These are phyloP conservation scores for Hypomecis atomaria DNA, from an alignment of 2,888 invertebrate genomes.

Conservation along the genomic window DNA sequence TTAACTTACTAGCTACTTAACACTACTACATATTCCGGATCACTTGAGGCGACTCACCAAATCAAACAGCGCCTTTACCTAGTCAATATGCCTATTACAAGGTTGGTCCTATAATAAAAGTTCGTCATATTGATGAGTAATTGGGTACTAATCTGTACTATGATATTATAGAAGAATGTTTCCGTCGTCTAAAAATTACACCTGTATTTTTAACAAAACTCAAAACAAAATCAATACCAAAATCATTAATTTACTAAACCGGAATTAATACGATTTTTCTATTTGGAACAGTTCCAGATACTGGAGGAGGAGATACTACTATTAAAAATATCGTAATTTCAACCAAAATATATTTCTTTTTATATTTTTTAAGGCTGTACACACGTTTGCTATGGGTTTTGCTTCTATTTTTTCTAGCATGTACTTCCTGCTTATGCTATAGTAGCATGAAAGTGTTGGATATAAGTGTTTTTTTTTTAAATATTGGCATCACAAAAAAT, in stretches of 20 bases:
- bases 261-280: constrained; percentile 45
- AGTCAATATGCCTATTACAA: too few species aligned
- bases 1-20: too few species aligned
- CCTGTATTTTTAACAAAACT: constrained; percentile 2
- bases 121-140: too few species aligned
- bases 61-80: too few species aligned
- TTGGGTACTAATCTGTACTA: too few species aligned
- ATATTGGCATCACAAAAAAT: too few species aligned
- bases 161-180: too few species aligned
- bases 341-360: constrained; percentile 55
- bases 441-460: constrained; percentile 33
- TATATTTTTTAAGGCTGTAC: constrained; percentile 51
- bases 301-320: constrained; percentile 75
- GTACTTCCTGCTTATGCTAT: constrained; percentile 25
- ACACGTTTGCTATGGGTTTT: constrained; percentile 52
- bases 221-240: constrained; percentile 9
- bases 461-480: too few species aligned
- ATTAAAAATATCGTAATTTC: constrained; percentile 66
- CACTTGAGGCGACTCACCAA: too few species aligned
- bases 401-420: constrained; percentile 28
- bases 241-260: constrained; percentile 11
- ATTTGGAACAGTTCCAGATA: constrained; percentile 69
- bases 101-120: too few species aligned
- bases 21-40: too few species aligned
- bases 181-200: too few species aligned